Base-by-base conservation (phyloP, 1,140 invertebrate species). In the Drosophila oshimai region DNA sequence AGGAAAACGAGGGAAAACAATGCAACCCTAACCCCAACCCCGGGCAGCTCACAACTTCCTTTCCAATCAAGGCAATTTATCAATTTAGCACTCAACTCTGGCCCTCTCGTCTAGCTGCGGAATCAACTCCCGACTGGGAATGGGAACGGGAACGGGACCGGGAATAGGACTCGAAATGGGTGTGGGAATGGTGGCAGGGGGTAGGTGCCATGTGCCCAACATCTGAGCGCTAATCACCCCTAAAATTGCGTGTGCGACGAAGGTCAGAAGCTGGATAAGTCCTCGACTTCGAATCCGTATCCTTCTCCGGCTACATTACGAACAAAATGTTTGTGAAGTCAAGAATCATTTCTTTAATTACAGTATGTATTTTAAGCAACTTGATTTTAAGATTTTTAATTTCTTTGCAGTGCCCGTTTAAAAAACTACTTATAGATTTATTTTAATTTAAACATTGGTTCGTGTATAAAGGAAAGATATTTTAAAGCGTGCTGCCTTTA, bases 31-130 rank as follows among this genome's bases (percentile, higher is more conserved):
- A 65, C 42, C 65, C 20, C 67, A 57, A 46, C 64, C 50, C 44
- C 64, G 46, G 65, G 50, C 65, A 75, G 71, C 74, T 72, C 54
- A 45, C 78, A 84, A 78, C 78, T 81, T 81, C 77, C 77, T 84
- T 84, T 83, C 79, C 79, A 83, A 83, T 83, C 71, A 79, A 70
- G 74, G 79, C 79, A 86, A 84, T 84, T 84, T 84, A 86, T 84
- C 79, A 84, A 84, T 86, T 84, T 86, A 84, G 83, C 79, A 84
- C 79, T 84, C 79, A 60, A 84, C 74, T 65, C 60, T 41, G 58
- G 36, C 53, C 53, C 75, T 12, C 2, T 39, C 37, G 26, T 18
- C 45, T 47, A 47, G 28, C 28, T 22, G 46, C 9, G 41, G 41
- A 44, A 44, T 34, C 29, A 49, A 13, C 26, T 18, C 44, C 18